Conservation (phyloP, 53 echinoderm and acorn worm genomes). For the Zoroaster sp. region DNA sequence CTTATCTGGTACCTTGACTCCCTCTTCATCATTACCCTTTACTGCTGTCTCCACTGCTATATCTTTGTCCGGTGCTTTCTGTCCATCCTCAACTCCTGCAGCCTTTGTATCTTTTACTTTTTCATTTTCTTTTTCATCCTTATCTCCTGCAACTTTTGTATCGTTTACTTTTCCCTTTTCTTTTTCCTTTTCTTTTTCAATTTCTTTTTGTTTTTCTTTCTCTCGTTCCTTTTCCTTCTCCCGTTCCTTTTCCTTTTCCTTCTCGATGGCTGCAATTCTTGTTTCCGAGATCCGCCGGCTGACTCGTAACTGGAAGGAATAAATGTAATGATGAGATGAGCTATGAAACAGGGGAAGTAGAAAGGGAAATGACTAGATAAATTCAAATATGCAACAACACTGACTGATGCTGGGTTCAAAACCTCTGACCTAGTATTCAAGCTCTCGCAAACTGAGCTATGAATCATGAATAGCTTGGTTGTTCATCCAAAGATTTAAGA, state of each 20-base stretch:
- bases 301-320: conserved; percentile 68
- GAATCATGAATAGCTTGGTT: too few relatives aligned
- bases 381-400: too few relatives aligned
- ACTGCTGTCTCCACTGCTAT: background rate
- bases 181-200: conserved; percentile 11
- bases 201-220: conserved; percentile 9
- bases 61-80: background rate
- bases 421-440: too few relatives aligned
- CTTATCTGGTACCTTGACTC: conserved; percentile 6
- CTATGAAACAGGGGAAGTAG: background rate
- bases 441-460: too few relatives aligned
- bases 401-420: too few relatives aligned
- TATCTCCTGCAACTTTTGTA: background rate
- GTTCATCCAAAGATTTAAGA: too few relatives aligned
- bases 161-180: background rate
- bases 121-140: background rate
- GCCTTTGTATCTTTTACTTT: background rate
- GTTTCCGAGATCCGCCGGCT: conserved; percentile 85
- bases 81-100: background rate
- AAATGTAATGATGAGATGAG: background rate
- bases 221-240: conserved; percentile 11
- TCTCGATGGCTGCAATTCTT: conserved; percentile 75
- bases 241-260: conserved; percentile 64
- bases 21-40: conserved; percentile 4
- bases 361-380: background rate